Percentiles rank a stretch among this genome's conserved stretches.
Evolutionary conservation across 2,888 invertebrate genomes (phyloP).

Genomic region (Caenorhabditis afra): DNA sequence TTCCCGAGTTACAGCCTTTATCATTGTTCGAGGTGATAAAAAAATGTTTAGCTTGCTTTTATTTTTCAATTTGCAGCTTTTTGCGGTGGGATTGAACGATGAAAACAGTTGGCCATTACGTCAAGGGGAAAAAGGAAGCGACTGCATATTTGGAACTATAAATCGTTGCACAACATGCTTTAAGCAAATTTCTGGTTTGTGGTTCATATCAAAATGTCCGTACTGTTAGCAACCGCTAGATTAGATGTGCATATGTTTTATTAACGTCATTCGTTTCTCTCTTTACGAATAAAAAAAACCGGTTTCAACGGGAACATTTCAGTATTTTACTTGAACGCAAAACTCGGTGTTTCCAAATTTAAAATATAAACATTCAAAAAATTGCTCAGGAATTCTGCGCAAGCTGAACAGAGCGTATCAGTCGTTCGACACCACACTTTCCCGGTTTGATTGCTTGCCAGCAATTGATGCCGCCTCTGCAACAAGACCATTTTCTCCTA

Average conservation of each 20-base stretch:
- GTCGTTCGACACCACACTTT: constrained; percentile 65
- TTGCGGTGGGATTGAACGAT: constrained; percentile 40
- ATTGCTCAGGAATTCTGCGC: constrained; percentile 39
- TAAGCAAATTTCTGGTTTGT: constrained; percentile 47
- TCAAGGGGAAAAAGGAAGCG: constrained; percentile 48
- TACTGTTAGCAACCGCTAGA: too few relatives aligned
- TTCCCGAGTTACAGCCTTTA: constrained; percentile 62
- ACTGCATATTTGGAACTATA: constrained; percentile 61
- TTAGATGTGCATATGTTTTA: too few relatives aligned
- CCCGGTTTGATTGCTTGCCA: constrained; percentile 76
- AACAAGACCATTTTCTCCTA: constrained; percentile 80
- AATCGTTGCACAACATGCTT: constrained; percentile 63
- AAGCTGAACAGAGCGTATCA: constrained; percentile 63
- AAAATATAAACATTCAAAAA: too few relatives aligned
- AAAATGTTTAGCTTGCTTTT: too few relatives aligned
- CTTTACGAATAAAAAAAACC: too few relatives aligned
- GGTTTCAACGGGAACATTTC: too few relatives aligned
- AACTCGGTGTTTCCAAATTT: too few relatives aligned
- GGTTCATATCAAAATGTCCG: not conserved
- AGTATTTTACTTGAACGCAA: too few relatives aligned
- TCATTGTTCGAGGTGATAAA: constrained; percentile 66
- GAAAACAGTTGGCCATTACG: constrained; percentile 32
- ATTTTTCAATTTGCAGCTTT: too few relatives aligned
- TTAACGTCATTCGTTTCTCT: too few relatives aligned
- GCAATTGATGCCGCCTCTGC: constrained; percentile 76